Conservation (phyloP, 2,888 invertebrate genomes). For the Alsophila aescularia region DNA sequence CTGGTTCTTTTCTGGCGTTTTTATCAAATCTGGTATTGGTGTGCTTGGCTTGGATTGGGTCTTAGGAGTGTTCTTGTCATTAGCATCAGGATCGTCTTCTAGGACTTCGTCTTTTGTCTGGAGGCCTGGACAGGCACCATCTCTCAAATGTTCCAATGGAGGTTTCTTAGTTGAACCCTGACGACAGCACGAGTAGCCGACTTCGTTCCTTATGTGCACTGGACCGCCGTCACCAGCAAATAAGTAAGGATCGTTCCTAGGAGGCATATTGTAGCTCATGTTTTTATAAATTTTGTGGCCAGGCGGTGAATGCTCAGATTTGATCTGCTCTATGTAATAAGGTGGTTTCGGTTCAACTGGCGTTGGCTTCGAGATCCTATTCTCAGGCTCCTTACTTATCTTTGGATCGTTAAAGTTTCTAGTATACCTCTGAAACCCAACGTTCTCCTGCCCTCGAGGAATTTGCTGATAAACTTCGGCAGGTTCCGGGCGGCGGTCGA, state of each 20-base stretch:
- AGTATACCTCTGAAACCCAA: conserved; percentile 75
- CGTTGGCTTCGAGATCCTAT: conserved; percentile 43
- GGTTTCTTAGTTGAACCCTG: conserved; percentile 90
- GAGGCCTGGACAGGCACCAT: conserved; percentile 89
- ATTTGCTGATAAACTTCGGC: conserved; percentile 59
- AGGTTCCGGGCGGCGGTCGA: conserved; percentile 61
- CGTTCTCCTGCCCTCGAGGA: conserved; percentile 65
- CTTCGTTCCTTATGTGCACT: conserved; percentile 83
- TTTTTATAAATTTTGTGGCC: conserved; percentile 82
- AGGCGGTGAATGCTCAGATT: conserved; percentile 81
- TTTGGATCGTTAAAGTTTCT: conserved; percentile 61
- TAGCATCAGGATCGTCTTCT: conserved; percentile 81
- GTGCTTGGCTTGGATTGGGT: conserved; percentile 75
- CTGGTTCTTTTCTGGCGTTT: conserved; percentile 69
- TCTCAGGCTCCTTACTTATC: conserved; percentile 54
- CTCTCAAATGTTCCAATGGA: conserved; percentile 88
- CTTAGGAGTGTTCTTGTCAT: conserved; percentile 75
- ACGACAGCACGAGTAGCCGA: conserved; percentile 89
- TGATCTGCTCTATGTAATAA: conserved; percentile 81
- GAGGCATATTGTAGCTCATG: conserved; percentile 66
- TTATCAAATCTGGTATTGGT: conserved; percentile 71
- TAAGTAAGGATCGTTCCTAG: conserved; percentile 80
- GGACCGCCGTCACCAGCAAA: conserved; percentile 90
- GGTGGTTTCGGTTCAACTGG: conserved; percentile 67
- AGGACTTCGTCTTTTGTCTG: conserved; percentile 89